These are phyloP conservation scores for Lanistes nyassanus DNA, from an alignment of 1,140 invertebrate species.

Conservation along the genomic window DNA sequence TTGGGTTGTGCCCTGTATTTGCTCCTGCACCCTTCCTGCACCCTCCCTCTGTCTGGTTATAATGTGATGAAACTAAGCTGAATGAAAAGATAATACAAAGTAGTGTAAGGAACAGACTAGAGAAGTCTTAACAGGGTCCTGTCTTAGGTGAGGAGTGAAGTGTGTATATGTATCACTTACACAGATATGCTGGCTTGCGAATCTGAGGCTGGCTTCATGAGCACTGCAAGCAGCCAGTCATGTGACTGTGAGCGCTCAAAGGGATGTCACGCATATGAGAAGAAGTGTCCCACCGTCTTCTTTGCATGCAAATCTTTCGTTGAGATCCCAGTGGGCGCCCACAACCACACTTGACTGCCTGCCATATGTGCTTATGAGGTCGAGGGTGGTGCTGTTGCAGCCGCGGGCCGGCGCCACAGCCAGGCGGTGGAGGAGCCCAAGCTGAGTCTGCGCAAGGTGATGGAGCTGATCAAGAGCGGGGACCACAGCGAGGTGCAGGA, in stretches of 20 bases:
- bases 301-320: too few species aligned
- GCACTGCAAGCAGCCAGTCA: too few species aligned
- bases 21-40: not conserved
- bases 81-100: too few species aligned
- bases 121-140: too few species aligned
- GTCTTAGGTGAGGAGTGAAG: not conserved
- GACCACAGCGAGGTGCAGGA: conserved; percentile 67
- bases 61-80: not conserved
- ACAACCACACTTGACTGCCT: not conserved
- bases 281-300: too few species aligned
- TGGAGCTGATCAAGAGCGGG: conserved; percentile 66
- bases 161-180: not conserved
- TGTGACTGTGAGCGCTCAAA: too few species aligned
- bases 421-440: conserved; percentile 57
- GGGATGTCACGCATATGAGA: too few species aligned
- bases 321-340: not conserved
- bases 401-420: conserved; percentile 5
- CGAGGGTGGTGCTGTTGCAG: not conserved
- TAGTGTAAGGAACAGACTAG: too few species aligned
- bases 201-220: not conserved
- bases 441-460: conserved; percentile 66
- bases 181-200: not conserved
- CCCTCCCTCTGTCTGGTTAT: not conserved
- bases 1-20: too few species aligned
- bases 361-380: not conserved